These are phyloP conservation scores for Lypha dubia DNA, from an alignment of 2,888 invertebrate species.

Conservation along the genomic window DNA sequence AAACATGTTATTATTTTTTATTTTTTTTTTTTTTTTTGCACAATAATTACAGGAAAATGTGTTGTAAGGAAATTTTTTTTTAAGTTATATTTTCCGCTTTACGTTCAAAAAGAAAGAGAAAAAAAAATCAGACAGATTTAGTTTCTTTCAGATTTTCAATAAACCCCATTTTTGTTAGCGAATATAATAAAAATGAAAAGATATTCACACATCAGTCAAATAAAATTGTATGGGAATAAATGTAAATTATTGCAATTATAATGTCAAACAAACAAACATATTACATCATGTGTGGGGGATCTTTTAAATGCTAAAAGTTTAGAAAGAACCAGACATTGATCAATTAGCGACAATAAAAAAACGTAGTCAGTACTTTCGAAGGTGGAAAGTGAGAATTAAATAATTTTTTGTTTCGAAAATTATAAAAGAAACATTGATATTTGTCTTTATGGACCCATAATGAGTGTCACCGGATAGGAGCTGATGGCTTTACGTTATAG, in stretches of 20 bases:
- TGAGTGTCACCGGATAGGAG: too few relatives aligned
- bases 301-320: conserved; percentile 14
- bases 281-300: conserved; percentile 28
- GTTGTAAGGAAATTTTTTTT: conserved; percentile 32
- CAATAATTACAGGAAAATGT: conserved; percentile 29
- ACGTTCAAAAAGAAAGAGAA: not conserved
- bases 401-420: too few relatives aligned
- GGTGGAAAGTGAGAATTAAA: too few relatives aligned
- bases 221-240: conserved; percentile 44
- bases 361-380: too few relatives aligned
- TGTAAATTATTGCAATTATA: conserved; percentile 32
- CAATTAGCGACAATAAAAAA: too few relatives aligned
- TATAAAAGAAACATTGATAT: too few relatives aligned
- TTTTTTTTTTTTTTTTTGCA: not conserved
- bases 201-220: conserved; percentile 52
- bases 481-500: too few relatives aligned
- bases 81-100: conserved; percentile 42
- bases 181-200: conserved; percentile 25
- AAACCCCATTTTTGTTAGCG: conserved; percentile 14
- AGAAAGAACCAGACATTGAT: not conserved
- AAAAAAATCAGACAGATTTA: not conserved
- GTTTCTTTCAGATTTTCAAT: not conserved
- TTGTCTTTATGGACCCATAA: too few relatives aligned
- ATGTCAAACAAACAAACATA: conserved; percentile 47
- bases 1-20: too few relatives aligned